phyloP scores from a whole-genome alignment of 2,797 vertebrate genomes.

The Tolypeutes matacus region DNA sequence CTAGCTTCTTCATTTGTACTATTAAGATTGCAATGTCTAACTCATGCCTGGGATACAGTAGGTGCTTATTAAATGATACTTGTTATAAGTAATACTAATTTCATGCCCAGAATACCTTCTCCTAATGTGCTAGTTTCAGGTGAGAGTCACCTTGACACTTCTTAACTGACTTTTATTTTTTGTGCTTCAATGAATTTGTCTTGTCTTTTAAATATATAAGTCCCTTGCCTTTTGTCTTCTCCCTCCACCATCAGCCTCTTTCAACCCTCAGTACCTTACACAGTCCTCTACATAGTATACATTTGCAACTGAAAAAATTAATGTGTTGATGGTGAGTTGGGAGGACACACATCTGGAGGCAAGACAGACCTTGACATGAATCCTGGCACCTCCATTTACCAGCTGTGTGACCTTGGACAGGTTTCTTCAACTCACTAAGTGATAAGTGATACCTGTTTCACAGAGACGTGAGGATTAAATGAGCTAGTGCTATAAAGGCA shows the following conservation, averaged over 20 bases:
- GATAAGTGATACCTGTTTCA: background rate
- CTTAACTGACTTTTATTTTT: background rate
- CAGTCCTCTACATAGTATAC: background rate
- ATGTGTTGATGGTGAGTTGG: background rate
- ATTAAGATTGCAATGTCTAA: background rate
- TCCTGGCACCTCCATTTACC: background rate
- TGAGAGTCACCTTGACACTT: background rate
- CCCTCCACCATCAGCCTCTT: background rate
- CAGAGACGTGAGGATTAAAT: background rate
- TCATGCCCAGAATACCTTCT: background rate
- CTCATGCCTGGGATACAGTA: background rate
- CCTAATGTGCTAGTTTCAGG: background rate
- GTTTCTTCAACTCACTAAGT: background rate
- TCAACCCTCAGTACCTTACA: background rate
- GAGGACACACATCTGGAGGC: background rate
- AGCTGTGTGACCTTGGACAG: background rate
- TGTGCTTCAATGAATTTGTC: background rate
- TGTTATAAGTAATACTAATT: conserved; percentile 14
- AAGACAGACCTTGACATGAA: background rate
- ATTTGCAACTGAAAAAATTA: background rate
- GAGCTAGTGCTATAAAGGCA: background rate
- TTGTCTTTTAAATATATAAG: conserved; percentile 3
- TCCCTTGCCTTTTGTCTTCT: background rate
- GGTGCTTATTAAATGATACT: background rate
- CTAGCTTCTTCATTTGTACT: background rate